Evolutionary conservation across 1,140 invertebrate species (phyloP).

Genomic region (Papilio helenus): DNA sequence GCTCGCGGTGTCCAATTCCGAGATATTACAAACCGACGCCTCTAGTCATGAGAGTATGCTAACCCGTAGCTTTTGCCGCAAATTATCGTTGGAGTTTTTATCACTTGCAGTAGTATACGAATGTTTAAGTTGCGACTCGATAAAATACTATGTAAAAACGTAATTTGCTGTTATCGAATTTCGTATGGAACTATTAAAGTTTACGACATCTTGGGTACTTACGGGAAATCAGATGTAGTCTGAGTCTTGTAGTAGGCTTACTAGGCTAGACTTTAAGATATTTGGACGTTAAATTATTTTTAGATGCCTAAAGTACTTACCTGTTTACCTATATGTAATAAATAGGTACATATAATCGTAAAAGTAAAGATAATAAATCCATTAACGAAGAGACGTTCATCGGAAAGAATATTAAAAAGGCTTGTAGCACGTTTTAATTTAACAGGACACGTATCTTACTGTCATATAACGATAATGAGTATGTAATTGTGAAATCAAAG

Average conservation of each 20-base stretch:
- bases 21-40: slow-evolving; percentile 64
- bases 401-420: slow-evolving; percentile 16
- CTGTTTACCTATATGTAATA: no score
- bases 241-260: neutral
- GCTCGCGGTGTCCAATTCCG: slow-evolving; percentile 66
- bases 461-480: slow-evolving; percentile 21
- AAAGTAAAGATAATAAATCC: slow-evolving; percentile 16
- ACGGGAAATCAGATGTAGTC: neutral
- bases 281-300: no score
- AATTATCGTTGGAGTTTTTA: neutral
- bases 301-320: slow-evolving; percentile 42
- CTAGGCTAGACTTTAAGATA: neutral
- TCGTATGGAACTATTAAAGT: neutral
- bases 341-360: neutral
- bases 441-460: neutral
- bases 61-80: slow-evolving; percentile 54
- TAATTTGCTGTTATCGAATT: neutral
- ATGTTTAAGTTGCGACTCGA: neutral
- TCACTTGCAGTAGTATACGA: neutral
- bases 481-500: slow-evolving; percentile 34
- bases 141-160: neutral
- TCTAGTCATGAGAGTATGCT: slow-evolving; percentile 47
- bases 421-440: slow-evolving; percentile 24
- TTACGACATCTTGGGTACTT: neutral
- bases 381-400: slow-evolving; percentile 16